Percentiles rank a stretch among this genome's conserved stretches.
Conservation (phyloP, 2,888 invertebrate species). For the Drosophila siamana region DNA sequence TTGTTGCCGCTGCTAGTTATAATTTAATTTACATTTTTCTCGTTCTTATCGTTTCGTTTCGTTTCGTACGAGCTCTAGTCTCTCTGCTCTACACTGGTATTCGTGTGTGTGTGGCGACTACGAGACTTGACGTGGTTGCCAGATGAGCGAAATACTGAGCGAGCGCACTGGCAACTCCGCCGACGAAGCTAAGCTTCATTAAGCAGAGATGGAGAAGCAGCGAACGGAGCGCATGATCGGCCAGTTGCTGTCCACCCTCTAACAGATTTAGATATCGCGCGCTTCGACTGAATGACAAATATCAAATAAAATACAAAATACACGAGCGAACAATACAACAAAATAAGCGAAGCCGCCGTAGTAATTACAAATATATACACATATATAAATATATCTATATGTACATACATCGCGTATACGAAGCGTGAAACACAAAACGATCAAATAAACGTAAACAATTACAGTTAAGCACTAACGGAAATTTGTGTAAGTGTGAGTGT, state of each 20-base stretch:
- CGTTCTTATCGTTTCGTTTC: constrained; percentile 35
- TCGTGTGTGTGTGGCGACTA: constrained; percentile 11
- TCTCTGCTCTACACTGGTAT: neutral
- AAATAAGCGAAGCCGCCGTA: neutral
- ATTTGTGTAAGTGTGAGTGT: constrained; percentile 66
- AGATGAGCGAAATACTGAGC: constrained; percentile 44
- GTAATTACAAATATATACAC: constrained; percentile 24
- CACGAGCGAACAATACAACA: constrained; percentile 31
- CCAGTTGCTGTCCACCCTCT: constrained; percentile 77
- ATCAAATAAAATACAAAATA: constrained; percentile 38
- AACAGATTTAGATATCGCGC: constrained; percentile 76
- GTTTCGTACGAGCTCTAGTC: neutral
- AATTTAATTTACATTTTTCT: constrained; percentile 75
- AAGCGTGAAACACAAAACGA: constrained; percentile 68
- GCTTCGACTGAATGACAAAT: constrained; percentile 46
- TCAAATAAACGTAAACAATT: constrained; percentile 71
- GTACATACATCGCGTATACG: constrained; percentile 72
- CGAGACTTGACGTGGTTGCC: constrained; percentile 45
- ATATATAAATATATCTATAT: constrained; percentile 16
- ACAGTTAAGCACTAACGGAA: constrained; percentile 63
- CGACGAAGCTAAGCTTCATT: constrained; percentile 74
- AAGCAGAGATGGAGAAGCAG: constrained; percentile 59
- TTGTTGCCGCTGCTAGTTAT: constrained; percentile 71
- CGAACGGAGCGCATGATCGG: constrained; percentile 58
- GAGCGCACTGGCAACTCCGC: constrained; percentile 66